Base-by-base conservation (phyloP, 2,797 vertebrate species). In the Hephaestus fuliginosus region DNA sequence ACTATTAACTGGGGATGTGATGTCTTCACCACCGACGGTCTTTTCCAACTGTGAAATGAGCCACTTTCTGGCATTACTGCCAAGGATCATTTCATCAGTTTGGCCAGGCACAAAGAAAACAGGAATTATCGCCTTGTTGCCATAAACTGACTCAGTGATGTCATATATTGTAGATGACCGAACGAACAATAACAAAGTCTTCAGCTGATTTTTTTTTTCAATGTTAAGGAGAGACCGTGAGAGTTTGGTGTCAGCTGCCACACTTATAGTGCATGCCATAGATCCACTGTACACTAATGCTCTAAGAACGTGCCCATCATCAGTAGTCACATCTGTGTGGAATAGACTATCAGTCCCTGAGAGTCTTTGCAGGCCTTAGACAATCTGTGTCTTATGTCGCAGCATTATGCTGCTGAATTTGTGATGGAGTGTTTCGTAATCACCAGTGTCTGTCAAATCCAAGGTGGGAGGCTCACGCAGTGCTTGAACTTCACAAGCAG, bases 231-330 rank as follows among this genome's bases (percentile, higher is more conserved):
- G 5, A 0, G 20, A 52, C 36, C 72, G 25, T 14, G 65, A 61
- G 7, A 80, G 49, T 15, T 46, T 58, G 8, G n/a, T 1, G 2
- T 84, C 83, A 6, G 66, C 66, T 7, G 41, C 13, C 17, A 73
- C 83, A 74, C 66, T 83, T 28, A 86, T 7, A 7, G 79, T 81
- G 70, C 74, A 85, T 39, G 70, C 56, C 76, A 86, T 82, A 13
- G 81, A 88, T 15, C 79, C 84, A 51, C 76, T 71, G n/a, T 85
- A 83, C 6, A 88, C 66, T 49, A 89, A 43, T 2, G 73, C 86
- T 44, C 18, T 80, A 10, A 84, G 55, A 6, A 22, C 25, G 33
- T 46, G 22, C 0, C 33, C 56, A 51, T 7, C 3, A 9, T 44
- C 74, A 55, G 15, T 28, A 7, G 57, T 28, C 0, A 86, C 84